Conservation (phyloP, 2,888 invertebrate genomes). For the Therioaphis trifolii region DNA sequence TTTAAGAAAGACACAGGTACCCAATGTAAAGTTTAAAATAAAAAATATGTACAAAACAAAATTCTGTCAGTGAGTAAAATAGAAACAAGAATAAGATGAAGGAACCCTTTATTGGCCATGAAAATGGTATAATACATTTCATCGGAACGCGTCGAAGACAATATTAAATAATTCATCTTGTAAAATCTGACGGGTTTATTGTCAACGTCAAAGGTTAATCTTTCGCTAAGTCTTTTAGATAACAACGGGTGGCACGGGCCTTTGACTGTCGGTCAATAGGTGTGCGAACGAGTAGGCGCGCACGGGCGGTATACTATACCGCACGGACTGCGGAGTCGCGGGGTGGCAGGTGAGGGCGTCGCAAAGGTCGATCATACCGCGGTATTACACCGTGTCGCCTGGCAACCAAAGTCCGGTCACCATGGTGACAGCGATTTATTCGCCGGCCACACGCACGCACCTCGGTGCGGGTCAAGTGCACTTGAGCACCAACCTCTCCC, state of each 20-base stretch:
- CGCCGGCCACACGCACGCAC: constrained; percentile 62
- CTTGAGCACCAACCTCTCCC: constrained; percentile 36
- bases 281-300: constrained; percentile 2
- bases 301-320: neutral
- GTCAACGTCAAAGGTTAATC: constrained; percentile 61
- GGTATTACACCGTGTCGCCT: constrained; percentile 59
- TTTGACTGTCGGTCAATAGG: constrained; percentile 62
- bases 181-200: constrained; percentile 51
- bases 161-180: constrained; percentile 61
- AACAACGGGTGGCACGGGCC: constrained; percentile 33
- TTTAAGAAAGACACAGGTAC: neutral
- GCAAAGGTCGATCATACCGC: constrained; percentile 61
- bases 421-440: constrained; percentile 63
- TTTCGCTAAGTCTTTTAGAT: constrained; percentile 47
- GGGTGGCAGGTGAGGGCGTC: constrained; percentile 59
- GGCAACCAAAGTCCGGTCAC: constrained; percentile 61
- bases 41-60: neutral
- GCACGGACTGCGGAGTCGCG: neutral
- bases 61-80: neutral
- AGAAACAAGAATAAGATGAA: neutral
- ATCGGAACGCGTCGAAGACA: neutral
- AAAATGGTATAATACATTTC: constrained; percentile 27
- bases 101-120: constrained; percentile 15
- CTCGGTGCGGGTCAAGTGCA: constrained; percentile 60
- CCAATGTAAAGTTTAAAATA: neutral